Base-by-base conservation (phyloP, 1,140 invertebrate species). In the Gonatopus flavifemur region DNA sequence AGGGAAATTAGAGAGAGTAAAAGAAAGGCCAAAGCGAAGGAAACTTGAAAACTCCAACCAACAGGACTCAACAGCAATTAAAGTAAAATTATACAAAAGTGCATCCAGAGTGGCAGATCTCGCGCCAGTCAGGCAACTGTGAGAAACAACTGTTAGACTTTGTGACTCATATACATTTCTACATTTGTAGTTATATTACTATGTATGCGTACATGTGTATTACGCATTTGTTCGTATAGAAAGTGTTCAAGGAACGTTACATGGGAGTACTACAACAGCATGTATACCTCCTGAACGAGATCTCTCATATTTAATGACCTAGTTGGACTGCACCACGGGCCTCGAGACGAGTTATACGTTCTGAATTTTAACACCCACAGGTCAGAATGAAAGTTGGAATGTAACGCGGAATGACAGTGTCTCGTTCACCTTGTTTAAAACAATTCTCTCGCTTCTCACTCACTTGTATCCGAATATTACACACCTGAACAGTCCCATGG, bases 51-150 rank as follows among this genome's bases (percentile, higher is more conserved):
- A 67, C 57, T 63, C 40, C 48, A n/a, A n/a, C n/a, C n/a, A n/a
- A n/a, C 33, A 36, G 42, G 41, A 35, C 55, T 69, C 55, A 64
- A 67, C 62, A 67, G 67, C 64, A 71, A 68, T 70, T 71, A 68
- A 70, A 70, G 60, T 69, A 59, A 62, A 70, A 71, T 71, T 69
- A 71, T 70, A 71, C 64, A 67, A 69, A 70, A 67, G 60, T 66
- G 50, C 59, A 65, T 64, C 42, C 40, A 59, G 53, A 39, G 46
- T 57, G 52, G 33, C 57, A 54, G 54, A 39, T 57, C 55, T 46
- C 41, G 61, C 40, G 49, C 45, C 44, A 54, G 54, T 57, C 59
- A 56, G 51, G 43, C 50, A 52, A 52, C 44, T 31, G n/a, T n/a
- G 52, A 57, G 57, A 60, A 62, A 62, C 59, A 62, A 62, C 58